Percentiles rank a stretch among this genome's conserved stretches.
These are phyloP conservation scores for Patella caerulea DNA, from an alignment of 2,888 invertebrate genomes.

Conservation along the genomic window DNA sequence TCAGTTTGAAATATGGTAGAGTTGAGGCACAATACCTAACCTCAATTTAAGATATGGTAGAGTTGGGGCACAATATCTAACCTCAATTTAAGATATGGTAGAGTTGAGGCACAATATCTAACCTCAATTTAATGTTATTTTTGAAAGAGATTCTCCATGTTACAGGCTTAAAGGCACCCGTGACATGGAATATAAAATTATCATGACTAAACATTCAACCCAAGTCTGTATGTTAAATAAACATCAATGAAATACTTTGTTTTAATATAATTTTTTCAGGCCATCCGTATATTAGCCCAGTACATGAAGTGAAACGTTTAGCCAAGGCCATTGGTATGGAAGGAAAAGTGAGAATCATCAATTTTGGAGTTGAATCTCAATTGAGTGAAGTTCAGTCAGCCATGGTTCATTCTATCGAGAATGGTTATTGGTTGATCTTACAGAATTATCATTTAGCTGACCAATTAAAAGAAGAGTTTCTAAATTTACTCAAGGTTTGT, in stretches of 20 bases:
- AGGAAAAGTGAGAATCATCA: constrained; percentile 62
- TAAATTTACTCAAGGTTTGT: constrained; percentile 52
- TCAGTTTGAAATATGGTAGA: too few relatives aligned
- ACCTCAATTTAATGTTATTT: too few relatives aligned
- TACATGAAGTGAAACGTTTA: constrained; percentile 62
- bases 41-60: too few relatives aligned
- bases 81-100: too few relatives aligned
- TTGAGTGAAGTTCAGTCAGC: constrained; percentile 58
- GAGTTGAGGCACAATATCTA: too few relatives aligned
- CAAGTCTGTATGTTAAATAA: too few relatives aligned
- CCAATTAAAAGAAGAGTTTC: constrained; percentile 51
- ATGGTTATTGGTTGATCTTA: constrained; percentile 67
- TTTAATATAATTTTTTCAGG: constrained; percentile 40
- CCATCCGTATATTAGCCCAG: constrained; percentile 58
- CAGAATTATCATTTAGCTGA: constrained; percentile 68
- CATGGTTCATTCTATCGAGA: constrained; percentile 61
- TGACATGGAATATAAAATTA: too few relatives aligned
- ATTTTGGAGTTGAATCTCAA: constrained; percentile 64
- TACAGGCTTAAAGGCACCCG: too few relatives aligned
- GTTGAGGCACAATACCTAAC: too few relatives aligned
- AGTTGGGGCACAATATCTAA: too few relatives aligned
- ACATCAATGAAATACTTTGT: background rate
- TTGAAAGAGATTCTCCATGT: too few relatives aligned
- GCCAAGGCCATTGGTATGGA: constrained; percentile 65
- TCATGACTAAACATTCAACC: too few relatives aligned